Evolutionary conservation across 2,888 invertebrate species (phyloP), one percentile per base, ranked within the genome.

Genomic region (Biston stratarius): DNA sequence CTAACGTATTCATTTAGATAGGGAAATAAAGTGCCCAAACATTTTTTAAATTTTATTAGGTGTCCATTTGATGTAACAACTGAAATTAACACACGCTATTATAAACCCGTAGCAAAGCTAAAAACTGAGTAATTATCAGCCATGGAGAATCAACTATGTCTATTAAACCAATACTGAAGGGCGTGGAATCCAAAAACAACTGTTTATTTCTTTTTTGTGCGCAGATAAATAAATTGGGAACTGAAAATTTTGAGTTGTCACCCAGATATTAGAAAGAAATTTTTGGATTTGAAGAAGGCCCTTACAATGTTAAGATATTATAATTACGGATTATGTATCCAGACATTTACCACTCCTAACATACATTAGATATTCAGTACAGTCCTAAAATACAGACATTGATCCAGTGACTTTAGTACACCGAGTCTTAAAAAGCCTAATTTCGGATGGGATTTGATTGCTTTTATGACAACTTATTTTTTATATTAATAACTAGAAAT

Each of bases 81-180:
- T 81, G 86, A 90, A 89, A 86, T 84, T 73, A 85, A 87, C 84
- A 89, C 87, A 85, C 87, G 85, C 90, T 90, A 87, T 87, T 87
- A 88, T 79, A 87, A 88, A 90, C 84, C 88, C 84, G 90, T 92
- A 93, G 92, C 92, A 92, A 93, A 92, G 92, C 92, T 92, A 92
- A 86, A 83, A 80, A 77, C 81, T 77, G 83, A 78, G 72, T 81
- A 78, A 83, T 83, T 87, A 88, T 78, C 81, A 76, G 82, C 84
- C 87, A 87, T 86, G 78, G 82, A 83, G 74, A 75, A 79, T 82
- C 77, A 74, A 75, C 66, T 78, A 80, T 80, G 57, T 59, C 67
- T 56, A 77, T 74, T 65, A 75, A 75, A 70, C 73, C 72, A 75
- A 78, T 69, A 67, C 74, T 78, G 77, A 78, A 78, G 80, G 82